Evolutionary conservation across 2,113 vertebrate species (phyloP), one percentile per base, ranked within the genome.

Genomic region (Phainopepla nitens): DNA sequence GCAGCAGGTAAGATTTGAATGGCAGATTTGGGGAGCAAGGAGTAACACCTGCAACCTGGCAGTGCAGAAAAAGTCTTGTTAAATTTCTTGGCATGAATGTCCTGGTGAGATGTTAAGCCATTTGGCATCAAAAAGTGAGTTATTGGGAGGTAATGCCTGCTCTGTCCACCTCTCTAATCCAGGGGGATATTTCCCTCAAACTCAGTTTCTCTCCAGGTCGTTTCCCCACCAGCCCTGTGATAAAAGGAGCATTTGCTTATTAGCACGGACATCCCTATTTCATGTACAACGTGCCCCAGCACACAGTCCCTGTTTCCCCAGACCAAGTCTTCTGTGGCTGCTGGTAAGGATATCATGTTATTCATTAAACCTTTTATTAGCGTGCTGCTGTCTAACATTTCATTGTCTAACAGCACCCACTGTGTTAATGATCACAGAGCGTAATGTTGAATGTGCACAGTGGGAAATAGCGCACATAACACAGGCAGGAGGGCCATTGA

Each of bases 361-460:
- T 93, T 93, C 54, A 77, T 93, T 89, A 95, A 83, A 76, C 41
- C 36, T 79, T 81, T 90, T 65, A 85, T 84, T 87, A 96, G 90
- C 44, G 5, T 14, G 88, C 93, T 88, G 62, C 72, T 90, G 79
- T 89, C 72, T 56, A 90, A 83, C 71, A 56, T 87, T 90, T 94
- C 75, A 79, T 73, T 71, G 83, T 71, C 83, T 94, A 87, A 64
- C 79, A 87, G 77, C 66, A 87, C 79, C 85, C 66, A 64, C 91
- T 80, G 93, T 1, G 76, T 68, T 93, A 90, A 94, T 75, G 90
- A 61, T 41, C 66, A 22, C 10, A 60, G 86, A 75, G 44, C 9
- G 20, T 44, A 41, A 82, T 2, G 31, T 15, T 42, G 58, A 70
- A 87, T 53, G 53, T 9, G 36, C 70, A 33, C 5, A 0, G 54